These are phyloP conservation scores for Acrossocheilus wenchowensis DNA, from an alignment of 2,797 vertebrate species.

Conservation along the genomic window DNA sequence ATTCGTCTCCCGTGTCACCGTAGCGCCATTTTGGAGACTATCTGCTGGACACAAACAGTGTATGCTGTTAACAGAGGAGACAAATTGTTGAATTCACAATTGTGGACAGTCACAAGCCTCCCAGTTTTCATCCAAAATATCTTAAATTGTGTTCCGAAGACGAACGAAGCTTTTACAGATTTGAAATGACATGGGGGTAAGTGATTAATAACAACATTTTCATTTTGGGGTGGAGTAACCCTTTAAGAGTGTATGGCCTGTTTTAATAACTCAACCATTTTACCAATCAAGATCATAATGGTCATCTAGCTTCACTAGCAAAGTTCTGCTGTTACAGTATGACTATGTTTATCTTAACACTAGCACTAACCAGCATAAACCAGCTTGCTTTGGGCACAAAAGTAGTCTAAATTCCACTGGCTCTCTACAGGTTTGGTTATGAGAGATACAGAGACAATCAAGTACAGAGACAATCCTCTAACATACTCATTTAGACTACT, in stretches of 20 bases:
- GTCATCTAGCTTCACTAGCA: slow-evolving; percentile 3
- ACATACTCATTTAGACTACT: neutral
- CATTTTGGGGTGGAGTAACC: too few relatives aligned
- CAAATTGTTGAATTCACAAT: too few relatives aligned
- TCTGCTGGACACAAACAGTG: too few relatives aligned
- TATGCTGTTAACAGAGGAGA: too few relatives aligned
- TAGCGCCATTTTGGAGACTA: too few relatives aligned
- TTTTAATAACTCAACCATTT: neutral
- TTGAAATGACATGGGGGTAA: too few relatives aligned
- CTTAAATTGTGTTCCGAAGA: too few relatives aligned
- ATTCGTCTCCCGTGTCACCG: too few relatives aligned
- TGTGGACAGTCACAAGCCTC: too few relatives aligned
- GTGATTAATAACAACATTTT: too few relatives aligned
- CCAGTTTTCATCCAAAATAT: too few relatives aligned
- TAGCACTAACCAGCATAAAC: neutral
- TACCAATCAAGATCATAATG: neutral
- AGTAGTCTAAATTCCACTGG: neutral
- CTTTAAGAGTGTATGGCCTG: neutral
- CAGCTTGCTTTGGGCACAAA: neutral
- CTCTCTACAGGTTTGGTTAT: neutral
- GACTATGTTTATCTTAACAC: slow-evolving; percentile 2
- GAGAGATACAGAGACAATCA: neutral
- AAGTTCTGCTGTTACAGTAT: slow-evolving; percentile 27
- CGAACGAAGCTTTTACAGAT: too few relatives aligned
- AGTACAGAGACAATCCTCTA: neutral